Percentiles rank a stretch among this genome's conserved stretches.
Conservation (phyloP, 2,888 invertebrate genomes). For the Epinotia ramella region DNA sequence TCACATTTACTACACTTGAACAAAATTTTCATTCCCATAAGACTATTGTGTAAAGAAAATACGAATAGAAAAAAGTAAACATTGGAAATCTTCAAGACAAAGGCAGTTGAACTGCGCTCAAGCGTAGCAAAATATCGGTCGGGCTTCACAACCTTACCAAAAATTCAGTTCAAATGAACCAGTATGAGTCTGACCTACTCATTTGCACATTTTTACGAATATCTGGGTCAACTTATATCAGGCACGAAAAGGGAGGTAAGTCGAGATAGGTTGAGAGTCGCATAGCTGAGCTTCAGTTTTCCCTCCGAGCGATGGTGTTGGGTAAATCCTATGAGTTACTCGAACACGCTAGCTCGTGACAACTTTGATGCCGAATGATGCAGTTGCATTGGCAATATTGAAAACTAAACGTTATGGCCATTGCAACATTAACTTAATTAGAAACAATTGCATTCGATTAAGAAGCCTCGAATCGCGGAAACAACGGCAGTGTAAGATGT, state of each 20-base stretch:
- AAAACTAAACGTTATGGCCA: too few relatives aligned
- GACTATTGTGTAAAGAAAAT: not conserved
- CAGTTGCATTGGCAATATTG: not conserved
- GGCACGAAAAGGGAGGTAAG: not conserved
- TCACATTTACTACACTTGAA: not conserved
- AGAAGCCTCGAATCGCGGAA: too few relatives aligned
- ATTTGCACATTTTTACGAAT: not conserved
- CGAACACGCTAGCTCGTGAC: not conserved
- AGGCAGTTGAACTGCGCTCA: not conserved
- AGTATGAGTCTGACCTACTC: not conserved
- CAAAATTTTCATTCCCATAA: not conserved
- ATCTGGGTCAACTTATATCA: not conserved
- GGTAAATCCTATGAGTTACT: constrained; percentile 9
- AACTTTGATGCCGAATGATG: not conserved
- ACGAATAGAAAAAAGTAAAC: not conserved
- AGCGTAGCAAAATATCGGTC: constrained; percentile 15
- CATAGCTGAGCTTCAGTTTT: constrained; percentile 8
- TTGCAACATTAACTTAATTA: too few relatives aligned
- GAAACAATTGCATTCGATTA: too few relatives aligned
- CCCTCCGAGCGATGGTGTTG: constrained; percentile 10
- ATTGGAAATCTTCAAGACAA: not conserved
- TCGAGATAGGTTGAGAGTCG: not conserved
- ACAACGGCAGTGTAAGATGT: too few relatives aligned
- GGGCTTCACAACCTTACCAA: not conserved
- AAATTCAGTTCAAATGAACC: not conserved